These are phyloP conservation scores for Gadopsis marmoratus DNA, from an alignment of 2,797 vertebrate species.

Conservation along the genomic window DNA sequence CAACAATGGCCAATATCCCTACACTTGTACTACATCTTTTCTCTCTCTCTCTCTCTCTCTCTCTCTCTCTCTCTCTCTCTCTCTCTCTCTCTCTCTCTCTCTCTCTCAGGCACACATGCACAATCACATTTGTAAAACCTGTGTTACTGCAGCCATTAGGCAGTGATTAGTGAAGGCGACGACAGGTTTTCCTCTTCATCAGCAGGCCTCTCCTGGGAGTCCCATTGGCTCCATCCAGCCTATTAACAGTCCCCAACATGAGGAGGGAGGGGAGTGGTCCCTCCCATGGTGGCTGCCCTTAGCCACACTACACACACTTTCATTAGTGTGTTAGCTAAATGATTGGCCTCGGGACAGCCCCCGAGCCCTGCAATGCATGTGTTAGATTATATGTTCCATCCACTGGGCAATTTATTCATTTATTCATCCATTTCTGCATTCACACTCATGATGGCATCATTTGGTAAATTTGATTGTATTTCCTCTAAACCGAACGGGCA, in stretches of 20 bases:
- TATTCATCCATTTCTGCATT: conserved; percentile 74
- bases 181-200: conserved; percentile 85
- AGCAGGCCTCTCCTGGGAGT: conserved; percentile 82
- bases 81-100: too few species aligned
- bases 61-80: too few species aligned
- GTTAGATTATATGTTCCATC: conserved; percentile 75
- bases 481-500: conserved; percentile 54
- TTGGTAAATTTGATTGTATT: conserved; percentile 69
- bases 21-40: too few species aligned
- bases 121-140: conserved; percentile 71
- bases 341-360: conserved; percentile 87
- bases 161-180: conserved; percentile 81
- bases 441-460: conserved; percentile 67
- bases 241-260: conserved; percentile 83
- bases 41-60: too few species aligned
- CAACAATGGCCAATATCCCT: too few species aligned
- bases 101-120: conserved; percentile 41
- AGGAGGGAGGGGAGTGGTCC: conserved; percentile 76
- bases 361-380: conserved; percentile 78
- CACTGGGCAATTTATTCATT: conserved; percentile 81
- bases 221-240: conserved; percentile 81
- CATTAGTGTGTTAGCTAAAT: conserved; percentile 87
- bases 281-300: conserved; percentile 85
- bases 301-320: conserved; percentile 83
- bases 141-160: conserved; percentile 80